Base-by-base conservation (phyloP, 2,888 invertebrate genomes). In the Dorcus parallelipipedus region DNA sequence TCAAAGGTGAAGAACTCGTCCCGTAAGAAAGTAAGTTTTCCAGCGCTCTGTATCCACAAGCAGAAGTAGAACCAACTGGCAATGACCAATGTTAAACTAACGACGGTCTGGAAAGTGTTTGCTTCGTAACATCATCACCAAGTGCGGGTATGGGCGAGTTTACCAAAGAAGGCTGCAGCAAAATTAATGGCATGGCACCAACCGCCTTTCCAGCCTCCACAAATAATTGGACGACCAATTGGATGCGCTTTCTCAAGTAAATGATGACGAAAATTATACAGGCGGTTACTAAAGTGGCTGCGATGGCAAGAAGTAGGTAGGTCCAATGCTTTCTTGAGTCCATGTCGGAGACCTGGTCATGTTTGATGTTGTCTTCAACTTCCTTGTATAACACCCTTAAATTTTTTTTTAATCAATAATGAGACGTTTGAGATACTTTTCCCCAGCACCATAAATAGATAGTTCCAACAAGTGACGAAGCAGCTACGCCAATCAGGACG, bases 201-300 rank as follows among this genome's bases (percentile, higher is more conserved):
- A 87, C 75, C 0, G 86, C 86, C 75, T 86, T 87, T 52, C 86
- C 87, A 23, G 87, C 84, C 76, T 88, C 88, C 65, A 80, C 80
- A 69, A 88, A 87, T 26, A 88, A 75, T 63, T 83, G 82, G 23
- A 86, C 81, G 0, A 87, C 86, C 54, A 88, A 75, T 59, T 80
- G 76, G 52, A 88, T 84, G 56, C 86, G 78, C 67, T 84, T 86
- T 59, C 86, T 76, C 81, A 88, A 81, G 0, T 83, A 83, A 38
- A 86, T 67, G 33, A 87, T 78, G 1, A 87, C 74, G 14, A 86
- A 70, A 48, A 84, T 64, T 9, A 84, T 78, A 9, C 84, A 66
- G 2, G 79, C 81, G 42, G 87, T 85, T 2, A 84, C 78, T 33
- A 86, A 73, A 5, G 86, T 83, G 49, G 85, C 81, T 9, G 82